Conservation (phyloP, 2,888 invertebrate species). For the Muscina levida region DNA sequence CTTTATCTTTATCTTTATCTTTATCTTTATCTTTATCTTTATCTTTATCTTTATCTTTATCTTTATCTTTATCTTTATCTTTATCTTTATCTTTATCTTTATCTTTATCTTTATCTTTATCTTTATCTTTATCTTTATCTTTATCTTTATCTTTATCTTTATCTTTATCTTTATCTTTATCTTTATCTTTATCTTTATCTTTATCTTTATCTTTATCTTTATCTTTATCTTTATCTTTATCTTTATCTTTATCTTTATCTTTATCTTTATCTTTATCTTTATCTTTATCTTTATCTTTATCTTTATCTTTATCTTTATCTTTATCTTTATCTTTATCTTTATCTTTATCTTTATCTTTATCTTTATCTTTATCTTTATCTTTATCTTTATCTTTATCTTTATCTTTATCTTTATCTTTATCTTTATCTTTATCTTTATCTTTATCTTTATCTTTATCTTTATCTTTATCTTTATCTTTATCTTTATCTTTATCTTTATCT, state of each 20-base stretch:
- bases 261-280: neutral
- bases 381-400: neutral
- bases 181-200: neutral
- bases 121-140: neutral
- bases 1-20: neutral
- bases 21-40: neutral
- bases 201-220: neutral
- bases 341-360: neutral
- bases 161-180: no score
- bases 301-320: neutral
- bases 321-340: neutral
- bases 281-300: neutral
- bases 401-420: neutral
- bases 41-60: neutral
- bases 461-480: no score
- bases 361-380: neutral
- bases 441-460: no score
- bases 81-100: neutral
- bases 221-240: neutral
- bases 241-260: neutral
- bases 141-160: conserved; percentile 1
- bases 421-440: no score
- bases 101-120: neutral
- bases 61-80: neutral
- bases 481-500: no score